A percentile compares a stretch with the other conserved stretches of the same genome.
Evolutionary conservation across 2,797 vertebrate genomes (phyloP).

Genomic region (Hydrocynus forskahlii): DNA sequence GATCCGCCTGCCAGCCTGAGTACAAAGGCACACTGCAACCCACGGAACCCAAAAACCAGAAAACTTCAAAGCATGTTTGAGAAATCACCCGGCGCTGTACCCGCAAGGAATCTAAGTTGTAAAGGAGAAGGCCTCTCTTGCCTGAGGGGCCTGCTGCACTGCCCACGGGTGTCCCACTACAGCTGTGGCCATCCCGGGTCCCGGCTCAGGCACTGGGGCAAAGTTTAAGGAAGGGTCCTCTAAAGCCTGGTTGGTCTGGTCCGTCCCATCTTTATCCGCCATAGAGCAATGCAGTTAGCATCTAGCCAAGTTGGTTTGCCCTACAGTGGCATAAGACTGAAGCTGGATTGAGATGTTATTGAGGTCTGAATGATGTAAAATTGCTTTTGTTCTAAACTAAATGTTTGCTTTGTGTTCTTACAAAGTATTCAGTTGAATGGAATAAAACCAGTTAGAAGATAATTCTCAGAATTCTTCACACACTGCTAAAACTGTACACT

Average conservation of each 20-base stretch:
- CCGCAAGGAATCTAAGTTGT: slow-evolving; percentile 42
- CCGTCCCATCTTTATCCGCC: not conserved
- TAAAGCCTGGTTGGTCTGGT: not conserved
- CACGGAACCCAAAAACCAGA: slow-evolving; percentile 32
- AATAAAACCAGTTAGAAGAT: no score
- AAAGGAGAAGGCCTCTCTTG: slow-evolving; percentile 50
- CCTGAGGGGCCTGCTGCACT: slow-evolving; percentile 42
- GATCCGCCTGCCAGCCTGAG: slow-evolving; percentile 34
- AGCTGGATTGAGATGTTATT: no score
- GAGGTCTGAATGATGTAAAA: no score
- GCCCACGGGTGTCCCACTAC: slow-evolving; percentile 49
- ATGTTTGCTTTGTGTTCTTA: no score
- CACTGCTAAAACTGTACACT: no score
- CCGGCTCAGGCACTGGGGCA: slow-evolving; percentile 44
- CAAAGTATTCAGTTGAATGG: no score
- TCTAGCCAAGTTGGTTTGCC: not conserved
- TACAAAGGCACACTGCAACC: slow-evolving; percentile 23
- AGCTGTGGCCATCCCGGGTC: slow-evolving; percentile 51
- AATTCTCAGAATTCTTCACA: no score
- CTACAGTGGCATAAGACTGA: no score
- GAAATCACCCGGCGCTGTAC: slow-evolving; percentile 43
- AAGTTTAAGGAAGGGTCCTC: slow-evolving; percentile 50
- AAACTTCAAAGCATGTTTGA: slow-evolving; percentile 57
- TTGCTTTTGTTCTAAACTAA: no score
- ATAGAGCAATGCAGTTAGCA: not conserved